Percentiles rank a stretch among this genome's conserved stretches.
phyloP scores from a whole-genome alignment of 2,888 invertebrate genomes.

The Pristionchus maxplancki region DNA sequence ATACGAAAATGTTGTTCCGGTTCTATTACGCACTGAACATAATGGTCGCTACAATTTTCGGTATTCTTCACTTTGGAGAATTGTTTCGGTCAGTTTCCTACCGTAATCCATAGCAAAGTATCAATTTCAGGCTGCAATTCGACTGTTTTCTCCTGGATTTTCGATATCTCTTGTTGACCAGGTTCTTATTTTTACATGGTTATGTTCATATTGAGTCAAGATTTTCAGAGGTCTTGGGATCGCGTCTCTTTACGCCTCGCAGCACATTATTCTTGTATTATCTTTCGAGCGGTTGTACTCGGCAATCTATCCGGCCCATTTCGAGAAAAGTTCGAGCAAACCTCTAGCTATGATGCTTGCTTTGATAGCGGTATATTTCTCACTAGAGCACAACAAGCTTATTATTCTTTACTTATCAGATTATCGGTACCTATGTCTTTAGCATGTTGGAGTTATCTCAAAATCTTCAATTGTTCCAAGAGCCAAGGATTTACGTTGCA shows the following conservation, averaged over 20 bases:
- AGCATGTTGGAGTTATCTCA: background rate
- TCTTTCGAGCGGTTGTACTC: background rate
- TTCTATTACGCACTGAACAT: background rate
- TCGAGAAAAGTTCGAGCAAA: background rate
- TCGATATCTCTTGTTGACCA: background rate
- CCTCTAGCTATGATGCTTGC: background rate
- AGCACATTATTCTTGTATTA: background rate
- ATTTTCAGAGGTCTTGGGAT: background rate
- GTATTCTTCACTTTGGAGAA: background rate
- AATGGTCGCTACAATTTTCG: background rate
- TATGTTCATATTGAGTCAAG: too few relatives aligned
- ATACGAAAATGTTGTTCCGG: background rate
- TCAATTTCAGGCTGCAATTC: background rate
- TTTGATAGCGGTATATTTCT: background rate
- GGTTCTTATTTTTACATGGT: background rate
- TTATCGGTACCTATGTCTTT: background rate
- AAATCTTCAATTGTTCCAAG: background rate
- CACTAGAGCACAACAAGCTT: background rate
- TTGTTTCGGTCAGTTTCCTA: background rate
- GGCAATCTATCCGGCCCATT: background rate
- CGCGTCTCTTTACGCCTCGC: background rate
- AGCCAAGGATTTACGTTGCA: background rate
- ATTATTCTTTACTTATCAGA: background rate
- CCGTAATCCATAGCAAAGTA: background rate
- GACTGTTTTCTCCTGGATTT: conserved; percentile 3